Evolutionary conservation across 2,797 vertebrate genomes (phyloP).

Genomic region (Melanotaenia trifasciata): DNA sequence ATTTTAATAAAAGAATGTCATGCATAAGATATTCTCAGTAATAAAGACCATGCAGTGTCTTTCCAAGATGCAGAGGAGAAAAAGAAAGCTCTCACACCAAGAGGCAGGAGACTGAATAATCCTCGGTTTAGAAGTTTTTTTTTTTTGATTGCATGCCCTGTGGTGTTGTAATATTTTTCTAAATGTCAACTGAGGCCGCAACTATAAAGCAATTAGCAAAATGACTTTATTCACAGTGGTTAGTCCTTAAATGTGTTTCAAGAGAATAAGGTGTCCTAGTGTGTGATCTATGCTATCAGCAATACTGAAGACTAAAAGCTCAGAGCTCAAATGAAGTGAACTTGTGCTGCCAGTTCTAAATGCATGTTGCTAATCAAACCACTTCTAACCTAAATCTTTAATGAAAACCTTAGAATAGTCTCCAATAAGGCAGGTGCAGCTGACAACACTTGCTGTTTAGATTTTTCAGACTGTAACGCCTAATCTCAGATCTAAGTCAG

Average conservation of each 20-base stretch:
- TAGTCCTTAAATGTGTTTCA: conserved; percentile 6
- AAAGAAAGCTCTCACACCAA: conserved; percentile 4
- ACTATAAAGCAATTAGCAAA: conserved; percentile 33
- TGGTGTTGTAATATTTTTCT: conserved; percentile 29
- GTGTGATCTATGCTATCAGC: conserved; percentile 2
- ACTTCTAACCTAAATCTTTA: conserved; percentile 47
- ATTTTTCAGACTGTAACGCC: conserved; percentile 23
- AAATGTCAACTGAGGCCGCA: conserved; percentile 34
- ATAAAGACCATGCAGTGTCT: conserved; percentile 19
- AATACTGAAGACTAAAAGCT: conserved; percentile 5
- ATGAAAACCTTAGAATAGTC: conserved; percentile 43
- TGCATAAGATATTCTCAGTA: not conserved
- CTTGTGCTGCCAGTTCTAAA: not conserved
- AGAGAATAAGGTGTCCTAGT: not conserved
- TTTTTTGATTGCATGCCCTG: conserved; percentile 33
- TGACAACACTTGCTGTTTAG: conserved; percentile 49
- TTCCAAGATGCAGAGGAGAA: conserved; percentile 4
- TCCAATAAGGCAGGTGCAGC: conserved; percentile 28
- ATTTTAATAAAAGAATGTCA: not conserved
- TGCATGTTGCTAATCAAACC: conserved; percentile 12
- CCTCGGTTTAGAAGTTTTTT: conserved; percentile 21
- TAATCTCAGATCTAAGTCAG: conserved; percentile 33
- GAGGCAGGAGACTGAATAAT: conserved; percentile 22
- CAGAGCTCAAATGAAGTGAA: conserved; percentile 1
- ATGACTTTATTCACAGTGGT: conserved; percentile 2